Base-by-base conservation (phyloP, 64 coral and sea anemone species). In the Astreopora myriophthalma region DNA sequence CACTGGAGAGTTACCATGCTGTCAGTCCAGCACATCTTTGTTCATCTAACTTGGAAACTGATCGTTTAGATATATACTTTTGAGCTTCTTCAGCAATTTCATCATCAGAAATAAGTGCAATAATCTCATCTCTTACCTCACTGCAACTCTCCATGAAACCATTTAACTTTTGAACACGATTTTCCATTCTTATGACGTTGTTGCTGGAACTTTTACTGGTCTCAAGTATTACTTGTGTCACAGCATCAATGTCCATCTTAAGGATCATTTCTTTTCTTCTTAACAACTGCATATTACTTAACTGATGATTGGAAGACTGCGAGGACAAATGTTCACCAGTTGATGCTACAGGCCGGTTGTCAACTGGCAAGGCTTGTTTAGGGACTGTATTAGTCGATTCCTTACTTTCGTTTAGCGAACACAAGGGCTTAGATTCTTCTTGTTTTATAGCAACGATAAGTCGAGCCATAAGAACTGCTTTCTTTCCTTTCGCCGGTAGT, bases 211-310 rank as follows among this genome's bases (percentile, higher is more conserved):
- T 62, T 3, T 62, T 23, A 13, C 58, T 19, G 0, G 3, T 62
- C 14, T 62, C 17, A 20, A 20, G 1, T 62, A 20, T 17, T 8
- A 62, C 58, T 62, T 62, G 58, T 62, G 16, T 62, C 58, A 62
- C 58, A 62, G 58, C 58, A 62, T 62, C 58, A 62, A 62, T 20
- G 58, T 62, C 58, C 58, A 62, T 62, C 58, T 62, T 62, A 62
- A 62, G 58, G 58, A 2, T 62, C 58, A 62, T 23, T 62, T 62
- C n/a, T 62, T 19, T 62, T 69, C 71, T 74, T 74, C 71, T 74
- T 38, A 74, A 74, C 33, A 38, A 74, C 71, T 74, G 71, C 35
- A 74, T 38, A 74, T 74, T 39, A 16, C 71, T 74, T 74, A 74
- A 35, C 71, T 74, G 31, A 35, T 74, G 71, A 39, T 74, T 39